Base-by-base conservation (phyloP, 2,113 vertebrate species). In the Tringa solitaria region DNA sequence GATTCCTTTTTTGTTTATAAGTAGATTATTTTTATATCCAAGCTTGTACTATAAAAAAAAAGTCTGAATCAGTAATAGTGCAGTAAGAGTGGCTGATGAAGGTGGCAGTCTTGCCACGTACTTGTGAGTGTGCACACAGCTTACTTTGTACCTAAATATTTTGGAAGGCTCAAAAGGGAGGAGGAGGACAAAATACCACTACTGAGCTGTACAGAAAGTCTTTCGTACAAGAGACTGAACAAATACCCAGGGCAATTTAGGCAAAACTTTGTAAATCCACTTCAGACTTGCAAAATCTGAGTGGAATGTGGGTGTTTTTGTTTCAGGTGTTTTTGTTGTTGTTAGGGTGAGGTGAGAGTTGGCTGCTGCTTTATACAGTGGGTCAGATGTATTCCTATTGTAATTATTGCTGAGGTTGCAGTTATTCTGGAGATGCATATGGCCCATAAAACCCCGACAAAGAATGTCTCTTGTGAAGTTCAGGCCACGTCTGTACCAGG, bases 171-270 rank as follows among this genome's bases (percentile, higher is more conserved):
- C 94, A 48, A 39, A 92, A 96, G 90, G 95, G 95, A 94, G 93
- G 90, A 95, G 91, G 89, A 93, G 85, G 93, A 95, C 94, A 97
- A 96, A 92, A 97, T 96, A 97, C 94, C 95, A 96, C 96, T 96
- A 97, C 96, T 97, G 95, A 96, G 84, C 95, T 97, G 89, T 96
- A 90, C 87, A 84, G 93, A 86, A 91, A 94, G 87, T 54, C 90
- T 95, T 91, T 94, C 87, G 68, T 87, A 12, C 91, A 53, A 67
- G 88, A 96, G 87, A 90, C 95, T 95, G 96, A 95, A 95, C 93
- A 92, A 96, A 89, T 89, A 95, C 64, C 96, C 94, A 86, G 90
- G 77, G 88, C 90, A 85, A 77, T 81, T 89, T 94, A 95, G 60
- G 86, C 76, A 87, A 87, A 95, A 92, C 70, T 84, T 76, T 16